A percentile compares a stretch with the other conserved stretches of the same genome.
These are phyloP conservation scores for Polypterus senegalus DNA, from an alignment of 2,113 vertebrate genomes.

Conservation along the genomic window DNA sequence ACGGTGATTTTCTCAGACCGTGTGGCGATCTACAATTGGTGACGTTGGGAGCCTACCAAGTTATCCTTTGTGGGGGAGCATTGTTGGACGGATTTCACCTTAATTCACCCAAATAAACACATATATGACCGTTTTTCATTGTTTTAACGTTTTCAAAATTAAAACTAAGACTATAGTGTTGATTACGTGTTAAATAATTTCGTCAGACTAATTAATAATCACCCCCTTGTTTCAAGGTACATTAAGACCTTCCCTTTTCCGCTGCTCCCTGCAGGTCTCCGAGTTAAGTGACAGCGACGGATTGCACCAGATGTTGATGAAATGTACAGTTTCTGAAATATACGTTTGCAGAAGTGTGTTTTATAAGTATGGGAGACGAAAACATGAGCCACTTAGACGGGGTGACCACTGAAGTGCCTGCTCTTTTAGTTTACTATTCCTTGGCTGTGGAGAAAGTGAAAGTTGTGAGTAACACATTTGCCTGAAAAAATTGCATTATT, in stretches of 20 bases:
- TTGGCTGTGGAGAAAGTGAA: slow-evolving; percentile 52
- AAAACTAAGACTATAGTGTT: too few species aligned
- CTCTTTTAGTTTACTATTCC: slow-evolving; percentile 45
- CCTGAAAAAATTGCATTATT: too few species aligned
- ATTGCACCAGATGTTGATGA: not conserved
- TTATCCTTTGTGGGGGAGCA: too few species aligned
- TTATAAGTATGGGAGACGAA: slow-evolving; percentile 35
- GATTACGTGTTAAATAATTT: too few species aligned
- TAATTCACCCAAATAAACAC: too few species aligned
- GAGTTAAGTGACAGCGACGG: slow-evolving; percentile 23
- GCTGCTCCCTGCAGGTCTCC: slow-evolving; percentile 16
- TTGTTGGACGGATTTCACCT: too few species aligned
- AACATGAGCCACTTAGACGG: slow-evolving; percentile 27
- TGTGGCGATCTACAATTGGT: slow-evolving; percentile 56
- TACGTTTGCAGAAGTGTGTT: too few species aligned
- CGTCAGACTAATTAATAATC: not conserved
- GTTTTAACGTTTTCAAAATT: too few species aligned
- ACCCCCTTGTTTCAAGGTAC: not conserved
- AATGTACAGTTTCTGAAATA: too few species aligned
- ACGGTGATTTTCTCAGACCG: slow-evolving; percentile 18
- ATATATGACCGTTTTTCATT: too few species aligned
- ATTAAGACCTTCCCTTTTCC: not conserved
- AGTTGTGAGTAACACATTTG: slow-evolving; percentile 39
- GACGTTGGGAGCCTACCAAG: slow-evolving; percentile 43
- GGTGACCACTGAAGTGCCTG: slow-evolving; percentile 22